Evolutionary conservation across 1,140 invertebrate genomes (phyloP), one percentile per base, ranked within the genome.

Genomic region (Drosophila pallidifrons): DNA sequence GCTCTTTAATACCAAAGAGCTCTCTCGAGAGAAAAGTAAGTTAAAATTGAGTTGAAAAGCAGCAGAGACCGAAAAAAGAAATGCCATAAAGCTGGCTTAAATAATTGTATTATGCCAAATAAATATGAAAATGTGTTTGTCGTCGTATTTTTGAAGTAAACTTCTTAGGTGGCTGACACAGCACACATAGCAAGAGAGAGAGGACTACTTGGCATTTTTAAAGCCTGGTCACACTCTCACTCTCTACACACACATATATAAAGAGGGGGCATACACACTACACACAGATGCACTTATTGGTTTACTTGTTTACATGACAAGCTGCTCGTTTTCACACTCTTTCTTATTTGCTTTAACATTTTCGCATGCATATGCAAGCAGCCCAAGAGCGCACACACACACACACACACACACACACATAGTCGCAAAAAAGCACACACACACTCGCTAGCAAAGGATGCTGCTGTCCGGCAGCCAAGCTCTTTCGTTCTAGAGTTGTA

Each of bases 241-340:
- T 13, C 8, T 25, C 16, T 15, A n/a, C 20, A 55, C 59, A 49
- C 30, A 54, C 20, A 10, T 1, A 32, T 6, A 32, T 8, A 32
- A 6, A 32, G 1, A 7, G 30, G 6, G 20, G 16, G 20, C 30
- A 20, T 8, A 55, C 59, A 49, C 30, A 47, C 64, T 41, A 59
- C 52, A 70, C 72, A 60, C 13, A 55, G 49, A 10, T 73, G 71
- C 46, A 64, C 59, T 58, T 75, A 69, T 77, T 88, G 83, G 83
- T 89, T 88, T 88, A 83, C 83, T 88, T 88, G 85, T 88, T 88
- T 88, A 89, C 83, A 87, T 87, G 83, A 85, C 83, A 87, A 87
- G 83, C 83, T 87, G 83, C 85, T 88, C 85, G 83, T 88, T 89
- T 88, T 88, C 83, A 88, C 83, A 88, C 83, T 89, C 85, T 89